These are phyloP conservation scores for Noctuana brunneofusca DNA, from an alignment of 2,888 invertebrate species.

Conservation along the genomic window DNA sequence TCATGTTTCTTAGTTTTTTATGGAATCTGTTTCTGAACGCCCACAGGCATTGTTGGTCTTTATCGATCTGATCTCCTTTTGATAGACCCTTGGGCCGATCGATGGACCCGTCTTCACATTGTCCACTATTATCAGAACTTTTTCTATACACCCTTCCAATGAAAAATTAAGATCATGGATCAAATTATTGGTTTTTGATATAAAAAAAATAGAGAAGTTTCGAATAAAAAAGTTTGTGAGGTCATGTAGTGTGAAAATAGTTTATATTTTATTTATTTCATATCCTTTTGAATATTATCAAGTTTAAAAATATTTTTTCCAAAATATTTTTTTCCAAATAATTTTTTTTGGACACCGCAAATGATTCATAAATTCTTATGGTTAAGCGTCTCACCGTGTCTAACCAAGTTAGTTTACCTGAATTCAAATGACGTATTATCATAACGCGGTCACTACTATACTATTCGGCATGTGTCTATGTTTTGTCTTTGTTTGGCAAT, in stretches of 20 bases:
- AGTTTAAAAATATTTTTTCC: too few species aligned
- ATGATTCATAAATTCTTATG: not conserved
- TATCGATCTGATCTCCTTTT: constrained; percentile 80
- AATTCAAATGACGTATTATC: constrained; percentile 38
- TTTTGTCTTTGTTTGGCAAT: constrained; percentile 24
- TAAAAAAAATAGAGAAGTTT: not conserved
- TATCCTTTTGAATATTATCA: not conserved
- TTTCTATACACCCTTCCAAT: constrained; percentile 32
- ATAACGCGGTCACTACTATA: constrained; percentile 3
- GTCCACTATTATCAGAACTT: constrained; percentile 62
- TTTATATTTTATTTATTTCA: not conserved
- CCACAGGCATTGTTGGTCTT: constrained; percentile 70
- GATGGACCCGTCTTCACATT: constrained; percentile 68
- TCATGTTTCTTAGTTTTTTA: constrained; percentile 75
- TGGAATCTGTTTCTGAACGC: constrained; percentile 64
- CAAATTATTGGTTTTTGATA: constrained; percentile 36
- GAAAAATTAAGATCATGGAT: constrained; percentile 58
- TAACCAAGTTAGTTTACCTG: constrained; percentile 46
- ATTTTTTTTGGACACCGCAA: not conserved
- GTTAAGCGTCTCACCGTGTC: not conserved
- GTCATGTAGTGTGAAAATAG: not conserved
- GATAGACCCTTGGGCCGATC: constrained; percentile 75
- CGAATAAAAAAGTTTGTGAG: constrained; percentile 10
- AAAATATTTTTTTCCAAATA: too few species aligned
- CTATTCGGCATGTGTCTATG: not conserved